Percentiles rank a stretch among this genome's conserved stretches.
phyloP scores from a whole-genome alignment of 1,140 invertebrate genomes.

The Microplitis demolitor region DNA sequence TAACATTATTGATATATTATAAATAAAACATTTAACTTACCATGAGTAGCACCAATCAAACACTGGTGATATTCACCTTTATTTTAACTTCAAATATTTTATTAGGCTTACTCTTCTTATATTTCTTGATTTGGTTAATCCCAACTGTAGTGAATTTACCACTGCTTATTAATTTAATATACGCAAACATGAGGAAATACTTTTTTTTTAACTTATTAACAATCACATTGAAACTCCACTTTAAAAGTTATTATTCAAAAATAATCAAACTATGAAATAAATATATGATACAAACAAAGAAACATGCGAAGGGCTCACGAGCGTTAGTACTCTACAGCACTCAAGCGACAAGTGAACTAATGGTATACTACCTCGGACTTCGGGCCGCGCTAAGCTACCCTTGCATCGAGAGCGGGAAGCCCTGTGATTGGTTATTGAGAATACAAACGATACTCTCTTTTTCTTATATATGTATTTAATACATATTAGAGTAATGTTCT shows the following conservation, averaged over 20 bases:
- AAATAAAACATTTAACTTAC: background rate
- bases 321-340: background rate
- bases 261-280: background rate
- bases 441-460: background rate
- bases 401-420: background rate
- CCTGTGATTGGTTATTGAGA: background rate
- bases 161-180: too few relatives aligned
- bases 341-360: background rate
- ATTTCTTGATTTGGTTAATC: too few relatives aligned
- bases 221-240: too few relatives aligned
- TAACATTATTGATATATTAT: background rate
- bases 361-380: background rate
- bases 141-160: too few relatives aligned
- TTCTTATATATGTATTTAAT: too few relatives aligned
- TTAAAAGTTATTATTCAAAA: background rate
- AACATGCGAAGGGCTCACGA: background rate
- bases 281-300: background rate
- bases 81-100: background rate
- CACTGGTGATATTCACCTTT: background rate
- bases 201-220: too few relatives aligned
- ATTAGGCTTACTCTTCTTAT: background rate
- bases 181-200: too few relatives aligned
- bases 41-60: background rate
- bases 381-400: background rate
- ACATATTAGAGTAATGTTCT: background rate